phyloP scores from a whole-genome alignment of 2,113 vertebrate genomes.

The Ia io region DNA sequence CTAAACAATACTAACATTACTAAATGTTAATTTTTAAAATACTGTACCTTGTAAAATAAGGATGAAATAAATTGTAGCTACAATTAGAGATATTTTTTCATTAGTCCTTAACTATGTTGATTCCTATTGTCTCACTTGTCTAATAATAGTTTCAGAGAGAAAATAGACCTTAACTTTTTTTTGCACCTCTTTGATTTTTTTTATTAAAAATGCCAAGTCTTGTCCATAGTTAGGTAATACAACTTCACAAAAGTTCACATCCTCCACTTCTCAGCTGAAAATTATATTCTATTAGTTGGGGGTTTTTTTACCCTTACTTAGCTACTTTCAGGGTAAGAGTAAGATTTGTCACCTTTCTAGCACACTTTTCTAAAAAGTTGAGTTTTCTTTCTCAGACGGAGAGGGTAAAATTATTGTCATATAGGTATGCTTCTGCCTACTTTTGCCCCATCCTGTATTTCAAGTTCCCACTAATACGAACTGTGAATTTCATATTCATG shows the following conservation, averaged over 20 bases:
- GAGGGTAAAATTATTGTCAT: background rate
- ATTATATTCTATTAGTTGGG: background rate
- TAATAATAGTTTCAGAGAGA: background rate
- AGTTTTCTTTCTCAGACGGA: background rate
- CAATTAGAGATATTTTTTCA: background rate
- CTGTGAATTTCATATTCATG: background rate
- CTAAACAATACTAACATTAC: background rate
- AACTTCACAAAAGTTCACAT: background rate
- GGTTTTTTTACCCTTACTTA: background rate
- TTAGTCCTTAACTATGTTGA: background rate
- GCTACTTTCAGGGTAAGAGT: background rate
- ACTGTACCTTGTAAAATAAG: background rate
- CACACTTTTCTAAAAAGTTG: background rate
- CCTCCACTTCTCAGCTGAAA: background rate
- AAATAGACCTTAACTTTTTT: background rate
- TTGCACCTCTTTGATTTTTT: background rate
- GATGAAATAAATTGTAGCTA: background rate
- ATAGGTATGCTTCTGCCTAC: background rate
- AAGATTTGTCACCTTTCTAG: background rate
- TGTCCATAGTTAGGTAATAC: background rate
- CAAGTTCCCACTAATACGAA: background rate
- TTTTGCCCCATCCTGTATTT: background rate
- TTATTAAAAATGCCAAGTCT: constrained; percentile 24
- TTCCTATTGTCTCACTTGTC: background rate
- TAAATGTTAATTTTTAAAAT: background rate